Conservation (phyloP, 2,888 invertebrate genomes). For the Patella ulyssiponensis region DNA sequence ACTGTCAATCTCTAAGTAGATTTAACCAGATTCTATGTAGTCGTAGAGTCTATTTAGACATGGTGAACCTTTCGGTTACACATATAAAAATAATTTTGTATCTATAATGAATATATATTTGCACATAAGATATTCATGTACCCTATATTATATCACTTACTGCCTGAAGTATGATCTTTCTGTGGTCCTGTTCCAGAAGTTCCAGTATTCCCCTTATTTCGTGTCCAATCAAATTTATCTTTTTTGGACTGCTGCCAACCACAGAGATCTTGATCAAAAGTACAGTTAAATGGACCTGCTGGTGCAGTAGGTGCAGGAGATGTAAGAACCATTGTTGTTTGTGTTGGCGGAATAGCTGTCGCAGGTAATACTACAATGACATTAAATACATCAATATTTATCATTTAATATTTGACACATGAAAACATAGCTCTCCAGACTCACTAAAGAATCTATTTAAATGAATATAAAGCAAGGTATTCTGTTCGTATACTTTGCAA, state of each 20-base stretch:
- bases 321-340: slow-evolving; percentile 3
- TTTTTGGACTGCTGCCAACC: slow-evolving; percentile 54
- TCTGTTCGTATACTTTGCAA: background rate
- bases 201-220: slow-evolving; percentile 46
- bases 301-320: slow-evolving; percentile 32
- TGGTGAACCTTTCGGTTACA: too few species aligned
- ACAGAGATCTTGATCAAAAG: slow-evolving; percentile 60
- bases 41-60: too few species aligned
- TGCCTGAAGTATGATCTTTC: slow-evolving; percentile 56
- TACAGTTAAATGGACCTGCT: slow-evolving; percentile 51
- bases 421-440: too few species aligned
- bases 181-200: slow-evolving; percentile 58
- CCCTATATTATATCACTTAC: background rate
- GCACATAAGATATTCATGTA: too few species aligned
- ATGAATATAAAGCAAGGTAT: background rate
- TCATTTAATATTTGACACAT: too few species aligned
- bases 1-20: too few species aligned
- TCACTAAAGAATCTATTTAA: too few species aligned
- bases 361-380: slow-evolving; percentile 35
- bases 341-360: slow-evolving; percentile 19
- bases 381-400: slow-evolving; percentile 11
- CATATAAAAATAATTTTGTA: too few species aligned
- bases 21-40: too few species aligned
- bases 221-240: slow-evolving; percentile 62
- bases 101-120: too few species aligned